A percentile compares a stretch with the other conserved stretches of the same genome.
These are phyloP conservation scores for Drosophila demipolita DNA, from an alignment of 2,888 invertebrate genomes.

Conservation along the genomic window DNA sequence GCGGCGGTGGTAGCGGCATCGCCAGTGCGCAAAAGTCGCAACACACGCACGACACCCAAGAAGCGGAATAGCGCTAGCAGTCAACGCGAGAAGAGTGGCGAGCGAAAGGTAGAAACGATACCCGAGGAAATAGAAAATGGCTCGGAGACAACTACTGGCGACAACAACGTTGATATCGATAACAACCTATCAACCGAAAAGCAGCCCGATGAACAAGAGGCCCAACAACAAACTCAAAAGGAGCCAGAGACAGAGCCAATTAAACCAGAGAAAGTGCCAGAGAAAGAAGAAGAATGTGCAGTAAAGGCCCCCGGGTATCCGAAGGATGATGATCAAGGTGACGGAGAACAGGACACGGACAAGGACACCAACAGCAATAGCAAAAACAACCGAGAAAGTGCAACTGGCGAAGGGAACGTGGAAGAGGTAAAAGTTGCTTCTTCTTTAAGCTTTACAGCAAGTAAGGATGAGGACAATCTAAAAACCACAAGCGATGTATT, in stretches of 20 bases:
- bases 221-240: constrained; percentile 10
- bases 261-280: constrained; percentile 6
- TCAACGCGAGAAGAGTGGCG: constrained; percentile 75
- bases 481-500: constrained; percentile 79
- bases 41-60: constrained; percentile 72
- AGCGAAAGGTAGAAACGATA: constrained; percentile 86
- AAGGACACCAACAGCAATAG: constrained; percentile 16
- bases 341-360: constrained; percentile 12
- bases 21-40: constrained; percentile 68
- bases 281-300: constrained; percentile 23
- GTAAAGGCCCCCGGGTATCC: neutral
- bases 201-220: constrained; percentile 15
- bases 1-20: constrained; percentile 20
- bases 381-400: constrained; percentile 15
- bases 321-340: constrained; percentile 21
- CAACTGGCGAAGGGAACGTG: constrained; percentile 26
- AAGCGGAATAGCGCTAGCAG: constrained; percentile 54
- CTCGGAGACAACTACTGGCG: constrained; percentile 19
- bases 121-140: constrained; percentile 86
- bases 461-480: constrained; percentile 71
- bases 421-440: constrained; percentile 73
- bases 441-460: constrained; percentile 70
- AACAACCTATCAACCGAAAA: constrained; percentile 40
- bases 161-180: constrained; percentile 41
- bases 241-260: constrained; percentile 7